These are phyloP conservation scores for Orgyia antiqua DNA, from an alignment of 2,888 invertebrate genomes.

Conservation along the genomic window DNA sequence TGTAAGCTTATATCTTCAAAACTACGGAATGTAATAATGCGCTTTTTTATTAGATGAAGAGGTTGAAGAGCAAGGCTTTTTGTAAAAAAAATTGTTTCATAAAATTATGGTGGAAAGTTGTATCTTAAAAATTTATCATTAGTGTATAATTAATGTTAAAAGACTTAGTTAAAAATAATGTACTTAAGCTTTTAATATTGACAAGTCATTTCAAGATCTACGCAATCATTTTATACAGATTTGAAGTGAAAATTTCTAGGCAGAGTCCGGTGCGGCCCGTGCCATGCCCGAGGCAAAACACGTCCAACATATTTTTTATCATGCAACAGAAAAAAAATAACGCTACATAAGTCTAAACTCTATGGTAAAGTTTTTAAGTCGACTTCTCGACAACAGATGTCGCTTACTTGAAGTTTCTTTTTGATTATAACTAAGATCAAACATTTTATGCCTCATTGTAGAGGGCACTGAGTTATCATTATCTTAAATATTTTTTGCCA, in stretches of 20 bases:
- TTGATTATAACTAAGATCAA: constrained; percentile 27
- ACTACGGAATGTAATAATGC: too few species aligned
- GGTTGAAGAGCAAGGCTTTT: too few species aligned
- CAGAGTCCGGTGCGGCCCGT: constrained; percentile 43
- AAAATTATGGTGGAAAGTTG: too few species aligned
- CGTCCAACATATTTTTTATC: constrained; percentile 27
- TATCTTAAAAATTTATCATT: too few species aligned
- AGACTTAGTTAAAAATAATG: constrained; percentile 27
- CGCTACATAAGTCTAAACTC: constrained; percentile 17
- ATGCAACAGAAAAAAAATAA: constrained; percentile 16
- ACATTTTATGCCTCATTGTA: constrained; percentile 47
- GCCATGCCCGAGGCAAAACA: constrained; percentile 50
- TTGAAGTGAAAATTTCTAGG: constrained; percentile 48
- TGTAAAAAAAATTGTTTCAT: too few species aligned
- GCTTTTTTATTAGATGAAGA: too few species aligned
- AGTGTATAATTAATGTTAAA: too few species aligned
- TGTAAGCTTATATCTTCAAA: too few species aligned
- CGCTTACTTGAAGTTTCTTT: constrained; percentile 24
- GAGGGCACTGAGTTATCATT: constrained; percentile 27
- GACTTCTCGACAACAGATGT: constrained; percentile 24
- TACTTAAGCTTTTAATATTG: constrained; percentile 38
- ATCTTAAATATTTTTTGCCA: constrained; percentile 27
- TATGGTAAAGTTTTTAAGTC: constrained; percentile 17
- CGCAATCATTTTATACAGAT: constrained; percentile 42
- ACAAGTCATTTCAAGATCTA: constrained; percentile 44